These are phyloP conservation scores for Neria commutata DNA, from an alignment of 2,888 invertebrate species.

Conservation along the genomic window DNA sequence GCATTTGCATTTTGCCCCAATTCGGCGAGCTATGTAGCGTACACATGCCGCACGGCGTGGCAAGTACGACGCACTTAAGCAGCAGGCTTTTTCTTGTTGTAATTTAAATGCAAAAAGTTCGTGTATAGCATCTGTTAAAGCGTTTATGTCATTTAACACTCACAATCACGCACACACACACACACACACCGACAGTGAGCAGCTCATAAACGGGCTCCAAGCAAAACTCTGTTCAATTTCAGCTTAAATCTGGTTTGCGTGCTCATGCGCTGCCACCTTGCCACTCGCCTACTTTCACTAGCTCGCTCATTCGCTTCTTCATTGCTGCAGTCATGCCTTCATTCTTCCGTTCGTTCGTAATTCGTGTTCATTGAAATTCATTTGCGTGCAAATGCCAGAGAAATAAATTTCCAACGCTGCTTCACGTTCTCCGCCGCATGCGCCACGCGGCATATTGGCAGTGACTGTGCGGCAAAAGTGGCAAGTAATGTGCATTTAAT, in stretches of 20 bases:
- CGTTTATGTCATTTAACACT: not conserved
- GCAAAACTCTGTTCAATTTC: no score
- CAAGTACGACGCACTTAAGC: no score
- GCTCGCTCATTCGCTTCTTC: not conserved
- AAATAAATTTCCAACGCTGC: not conserved
- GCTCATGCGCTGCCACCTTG: no score
- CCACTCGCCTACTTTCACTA: not conserved
- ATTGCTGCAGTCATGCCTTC: not conserved
- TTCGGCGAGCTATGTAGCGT: no score
- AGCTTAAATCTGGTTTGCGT: no score
- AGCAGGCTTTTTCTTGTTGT: no score
- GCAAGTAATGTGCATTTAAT: not conserved
- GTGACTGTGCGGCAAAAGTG: no score
- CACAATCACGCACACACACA: slow-evolving; percentile 2
- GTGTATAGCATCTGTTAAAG: slow-evolving; percentile 1
- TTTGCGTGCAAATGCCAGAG: not conserved
- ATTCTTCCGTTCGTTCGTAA: no score
- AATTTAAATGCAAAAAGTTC: not conserved
- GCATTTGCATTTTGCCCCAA: no score
- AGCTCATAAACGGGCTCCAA: not conserved
- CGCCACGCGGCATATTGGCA: no score
- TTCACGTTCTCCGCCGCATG: no score
- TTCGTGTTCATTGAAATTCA: slow-evolving; percentile 1
- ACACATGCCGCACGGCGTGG: no score
- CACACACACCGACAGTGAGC: not conserved